Evolutionary conservation across 2,888 invertebrate genomes (phyloP).

Genomic region (Julus scandinavius): DNA sequence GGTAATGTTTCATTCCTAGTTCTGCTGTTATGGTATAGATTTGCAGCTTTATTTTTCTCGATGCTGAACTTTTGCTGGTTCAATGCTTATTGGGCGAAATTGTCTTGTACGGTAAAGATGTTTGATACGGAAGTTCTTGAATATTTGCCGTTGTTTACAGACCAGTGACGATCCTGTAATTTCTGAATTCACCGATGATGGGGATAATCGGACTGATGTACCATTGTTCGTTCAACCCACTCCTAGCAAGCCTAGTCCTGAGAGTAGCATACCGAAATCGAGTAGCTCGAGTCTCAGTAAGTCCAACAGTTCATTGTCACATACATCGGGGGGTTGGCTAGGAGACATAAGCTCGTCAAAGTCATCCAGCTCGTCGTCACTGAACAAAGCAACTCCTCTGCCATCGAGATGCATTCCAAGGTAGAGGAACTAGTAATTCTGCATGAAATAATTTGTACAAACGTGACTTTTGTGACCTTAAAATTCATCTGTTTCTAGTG

Average conservation of each 20-base stretch:
- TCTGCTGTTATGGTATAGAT: too few relatives aligned
- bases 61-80: too few relatives aligned
- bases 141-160: conserved; percentile 39
- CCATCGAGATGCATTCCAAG: not conserved
- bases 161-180: conserved; percentile 31
- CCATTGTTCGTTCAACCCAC: not conserved
- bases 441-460: too few relatives aligned
- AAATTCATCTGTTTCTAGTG: too few relatives aligned
- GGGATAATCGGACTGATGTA: too few relatives aligned
- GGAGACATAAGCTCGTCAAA: conserved; percentile 48
- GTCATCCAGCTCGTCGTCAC: not conserved
- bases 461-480: too few relatives aligned
- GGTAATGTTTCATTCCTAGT: conserved; percentile 7
- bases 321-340: conserved; percentile 46
- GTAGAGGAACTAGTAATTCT: too few relatives aligned
- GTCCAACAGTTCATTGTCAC: conserved; percentile 10
- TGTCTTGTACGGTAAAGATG: too few relatives aligned
- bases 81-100: too few relatives aligned
- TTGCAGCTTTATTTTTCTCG: too few relatives aligned
- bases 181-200: not conserved
- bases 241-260: not conserved
- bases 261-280: not conserved
- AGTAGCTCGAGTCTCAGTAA: not conserved
- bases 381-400: not conserved
- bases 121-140: too few relatives aligned